These are phyloP conservation scores for Manduca sexta DNA, from an alignment of 1,140 invertebrate genomes.

Conservation along the genomic window DNA sequence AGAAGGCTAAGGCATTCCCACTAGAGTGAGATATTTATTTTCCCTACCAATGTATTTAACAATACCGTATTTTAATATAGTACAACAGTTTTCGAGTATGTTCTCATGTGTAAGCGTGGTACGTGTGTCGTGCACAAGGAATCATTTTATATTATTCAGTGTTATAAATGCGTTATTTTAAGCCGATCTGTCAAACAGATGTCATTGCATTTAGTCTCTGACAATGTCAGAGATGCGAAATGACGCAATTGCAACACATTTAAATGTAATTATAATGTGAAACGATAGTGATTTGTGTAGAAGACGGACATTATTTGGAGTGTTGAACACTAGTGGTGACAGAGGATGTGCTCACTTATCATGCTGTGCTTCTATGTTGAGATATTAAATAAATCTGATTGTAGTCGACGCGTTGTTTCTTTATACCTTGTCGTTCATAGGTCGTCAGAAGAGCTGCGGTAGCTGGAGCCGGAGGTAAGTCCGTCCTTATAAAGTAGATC, in stretches of 20 bases:
- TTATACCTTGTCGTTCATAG: slow-evolving; percentile 4
- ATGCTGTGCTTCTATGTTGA: slow-evolving; percentile 59
- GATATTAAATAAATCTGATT: slow-evolving; percentile 62
- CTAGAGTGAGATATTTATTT: slow-evolving; percentile 63
- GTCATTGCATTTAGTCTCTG: too few relatives aligned
- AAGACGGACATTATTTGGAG: neutral
- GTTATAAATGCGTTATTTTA: too few relatives aligned
- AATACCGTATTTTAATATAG: slow-evolving; percentile 43
- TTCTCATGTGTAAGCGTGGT: slow-evolving; percentile 13
- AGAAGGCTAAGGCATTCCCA: slow-evolving; percentile 33
- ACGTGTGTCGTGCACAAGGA: slow-evolving; percentile 28
- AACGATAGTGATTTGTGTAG: slow-evolving; percentile 1
- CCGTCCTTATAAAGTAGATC: too few relatives aligned
- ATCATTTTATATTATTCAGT: slow-evolving; percentile 13
- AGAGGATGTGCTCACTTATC: too few relatives aligned
- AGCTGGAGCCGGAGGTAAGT: too few relatives aligned
- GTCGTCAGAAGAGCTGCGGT: too few relatives aligned
- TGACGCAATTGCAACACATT: too few relatives aligned
- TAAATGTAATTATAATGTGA: too few relatives aligned
- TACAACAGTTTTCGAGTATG: slow-evolving; percentile 28
- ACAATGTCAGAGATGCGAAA: too few relatives aligned
- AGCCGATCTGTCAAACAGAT: too few relatives aligned
- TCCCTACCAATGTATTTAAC: slow-evolving; percentile 31
- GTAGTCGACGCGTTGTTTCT: slow-evolving; percentile 39
- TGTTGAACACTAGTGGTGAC: neutral